These are phyloP conservation scores for Hoplodrina ambigua DNA, from an alignment of 2,888 invertebrate species.

Conservation along the genomic window DNA sequence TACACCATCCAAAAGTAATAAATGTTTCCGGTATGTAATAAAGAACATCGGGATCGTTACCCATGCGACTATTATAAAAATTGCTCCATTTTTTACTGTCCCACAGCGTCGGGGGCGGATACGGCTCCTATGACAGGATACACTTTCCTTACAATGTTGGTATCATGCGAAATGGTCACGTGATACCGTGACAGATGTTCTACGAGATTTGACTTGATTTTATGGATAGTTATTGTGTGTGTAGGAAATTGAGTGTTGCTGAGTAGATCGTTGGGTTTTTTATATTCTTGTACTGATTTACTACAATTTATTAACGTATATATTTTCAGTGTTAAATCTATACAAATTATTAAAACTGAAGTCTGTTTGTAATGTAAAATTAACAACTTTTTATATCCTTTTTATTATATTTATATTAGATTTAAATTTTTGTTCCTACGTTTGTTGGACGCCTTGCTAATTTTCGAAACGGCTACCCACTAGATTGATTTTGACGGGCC, in stretches of 20 bases:
- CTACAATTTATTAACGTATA: background rate
- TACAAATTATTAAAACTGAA: too few relatives aligned
- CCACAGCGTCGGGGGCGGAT: slow-evolving; percentile 88
- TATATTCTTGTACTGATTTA: background rate
- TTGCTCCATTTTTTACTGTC: slow-evolving; percentile 87
- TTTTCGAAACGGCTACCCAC: too few relatives aligned
- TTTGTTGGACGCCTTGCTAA: too few relatives aligned
- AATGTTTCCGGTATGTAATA: slow-evolving; percentile 88
- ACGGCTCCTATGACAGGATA: slow-evolving; percentile 89
- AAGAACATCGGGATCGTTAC: slow-evolving; percentile 83
- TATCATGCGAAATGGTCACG: slow-evolving; percentile 86
- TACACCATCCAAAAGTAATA: slow-evolving; percentile 81
- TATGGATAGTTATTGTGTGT: slow-evolving; percentile 40
- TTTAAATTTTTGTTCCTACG: too few relatives aligned
- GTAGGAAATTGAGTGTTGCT: slow-evolving; percentile 12
- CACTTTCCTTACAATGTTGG: slow-evolving; percentile 80
- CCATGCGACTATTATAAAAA: slow-evolving; percentile 86
- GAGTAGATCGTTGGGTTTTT: too few relatives aligned
- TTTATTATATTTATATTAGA: too few relatives aligned
- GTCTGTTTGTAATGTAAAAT: too few relatives aligned
- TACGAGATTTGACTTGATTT: slow-evolving; percentile 58
- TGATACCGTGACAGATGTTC: slow-evolving; percentile 83
- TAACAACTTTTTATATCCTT: too few relatives aligned
- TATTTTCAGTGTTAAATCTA: too few relatives aligned
- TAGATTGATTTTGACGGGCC: too few relatives aligned